These are phyloP conservation scores for Saturnia pavonia DNA, from an alignment of 2,888 invertebrate genomes.

Conservation along the genomic window DNA sequence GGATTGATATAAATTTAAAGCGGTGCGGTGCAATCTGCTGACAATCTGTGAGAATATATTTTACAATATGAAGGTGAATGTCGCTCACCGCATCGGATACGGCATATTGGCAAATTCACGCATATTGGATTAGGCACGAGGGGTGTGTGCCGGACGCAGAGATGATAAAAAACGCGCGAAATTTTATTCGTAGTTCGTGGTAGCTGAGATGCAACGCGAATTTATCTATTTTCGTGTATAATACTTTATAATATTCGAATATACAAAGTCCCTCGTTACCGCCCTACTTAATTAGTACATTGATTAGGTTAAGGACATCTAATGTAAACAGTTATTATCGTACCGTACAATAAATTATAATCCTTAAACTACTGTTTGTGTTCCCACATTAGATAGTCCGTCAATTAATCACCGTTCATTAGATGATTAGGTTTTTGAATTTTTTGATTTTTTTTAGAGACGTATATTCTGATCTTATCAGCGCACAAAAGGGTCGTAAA, in stretches of 20 bases:
- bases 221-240: not conserved
- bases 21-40: too few species aligned
- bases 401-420: slow-evolving; percentile 19
- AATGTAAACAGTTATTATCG: slow-evolving; percentile 18
- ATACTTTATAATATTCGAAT: not conserved
- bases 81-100: too few species aligned
- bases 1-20: too few species aligned
- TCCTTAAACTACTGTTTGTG: slow-evolving; percentile 31
- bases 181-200: too few species aligned
- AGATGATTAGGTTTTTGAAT: not conserved
- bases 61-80: too few species aligned
- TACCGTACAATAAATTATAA: slow-evolving; percentile 30
- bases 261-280: not conserved
- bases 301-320: slow-evolving; percentile 15
- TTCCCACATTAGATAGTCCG: slow-evolving; percentile 33
- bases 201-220: too few species aligned
- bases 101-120: too few species aligned
- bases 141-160: too few species aligned
- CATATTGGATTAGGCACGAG: too few species aligned
- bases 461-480: not conserved
- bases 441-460: not conserved
- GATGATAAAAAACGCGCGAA: too few species aligned
- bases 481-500: not conserved
- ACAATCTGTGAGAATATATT: too few species aligned
- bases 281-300: slow-evolving; percentile 10